Conservation (phyloP, 2,888 invertebrate genomes). For the Sesamia inferens region DNA sequence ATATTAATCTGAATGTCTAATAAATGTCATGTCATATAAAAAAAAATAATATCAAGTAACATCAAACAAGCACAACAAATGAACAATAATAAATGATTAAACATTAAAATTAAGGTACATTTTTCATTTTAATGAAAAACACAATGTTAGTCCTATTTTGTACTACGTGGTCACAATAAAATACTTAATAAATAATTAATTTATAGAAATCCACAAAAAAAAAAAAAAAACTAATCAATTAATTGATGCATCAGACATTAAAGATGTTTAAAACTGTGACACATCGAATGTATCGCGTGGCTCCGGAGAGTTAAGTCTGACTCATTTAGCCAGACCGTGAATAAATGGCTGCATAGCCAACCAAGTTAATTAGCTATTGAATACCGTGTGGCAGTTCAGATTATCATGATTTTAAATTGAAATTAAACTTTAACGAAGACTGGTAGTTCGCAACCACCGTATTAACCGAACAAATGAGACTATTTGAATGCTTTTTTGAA, state of each 20-base stretch:
- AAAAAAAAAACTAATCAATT: too few species aligned
- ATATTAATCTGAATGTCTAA: too few species aligned
- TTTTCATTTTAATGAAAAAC: too few species aligned
- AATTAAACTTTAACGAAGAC: conserved; percentile 27
- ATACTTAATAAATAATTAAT: neutral
- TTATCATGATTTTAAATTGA: conserved; percentile 50
- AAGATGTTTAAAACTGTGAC: conserved; percentile 23
- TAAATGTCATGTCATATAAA: too few species aligned
- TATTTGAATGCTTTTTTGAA: neutral
- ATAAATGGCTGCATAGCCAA: conserved; percentile 38
- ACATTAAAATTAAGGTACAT: too few species aligned
- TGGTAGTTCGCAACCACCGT: neutral
- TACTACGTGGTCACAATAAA: neutral
- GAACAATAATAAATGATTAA: too few species aligned
- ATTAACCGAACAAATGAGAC: too few species aligned
- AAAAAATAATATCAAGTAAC: too few species aligned
- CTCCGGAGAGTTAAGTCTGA: conserved; percentile 9
- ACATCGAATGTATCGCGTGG: conserved; percentile 22
- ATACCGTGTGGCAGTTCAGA: conserved; percentile 34
- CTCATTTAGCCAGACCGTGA: conserved; percentile 32
- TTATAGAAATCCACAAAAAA: neutral
- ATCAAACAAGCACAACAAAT: neutral
- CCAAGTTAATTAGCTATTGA: conserved; percentile 43
- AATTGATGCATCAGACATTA: neutral
- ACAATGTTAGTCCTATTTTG: neutral